phyloP scores from a whole-genome alignment of 2,797 vertebrate species.

The Danio albolineatus region DNA sequence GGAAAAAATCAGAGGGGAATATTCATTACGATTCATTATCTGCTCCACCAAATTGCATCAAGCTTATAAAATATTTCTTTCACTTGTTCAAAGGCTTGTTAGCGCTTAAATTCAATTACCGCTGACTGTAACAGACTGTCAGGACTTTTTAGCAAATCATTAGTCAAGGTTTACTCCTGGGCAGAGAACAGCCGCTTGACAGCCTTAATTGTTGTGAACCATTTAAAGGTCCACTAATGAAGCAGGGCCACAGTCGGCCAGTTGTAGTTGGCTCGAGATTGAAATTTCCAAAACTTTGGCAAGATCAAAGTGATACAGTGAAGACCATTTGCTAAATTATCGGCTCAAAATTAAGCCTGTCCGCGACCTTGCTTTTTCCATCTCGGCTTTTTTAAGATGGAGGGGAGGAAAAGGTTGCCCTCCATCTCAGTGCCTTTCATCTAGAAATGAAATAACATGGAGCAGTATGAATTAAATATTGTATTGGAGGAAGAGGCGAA shows the following conservation, averaged over 20 bases:
- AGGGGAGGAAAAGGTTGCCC: slow-evolving; percentile 44
- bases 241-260: slow-evolving; percentile 79
- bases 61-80: slow-evolving; percentile 88
- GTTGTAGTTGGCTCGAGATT: slow-evolving; percentile 77
- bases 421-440: slow-evolving; percentile 69
- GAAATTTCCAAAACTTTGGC: slow-evolving; percentile 82
- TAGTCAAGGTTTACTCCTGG: slow-evolving; percentile 82
- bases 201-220: slow-evolving; percentile 87
- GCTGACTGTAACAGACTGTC: slow-evolving; percentile 86
- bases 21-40: slow-evolving; percentile 81
- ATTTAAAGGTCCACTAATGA: slow-evolving; percentile 90
- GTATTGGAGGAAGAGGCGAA: slow-evolving; percentile 62
- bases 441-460: slow-evolving; percentile 72
- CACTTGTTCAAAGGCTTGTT: slow-evolving; percentile 88
- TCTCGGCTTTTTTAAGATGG: slow-evolving; percentile 59
- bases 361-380: slow-evolving; percentile 72
- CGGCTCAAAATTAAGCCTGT: slow-evolving; percentile 76
- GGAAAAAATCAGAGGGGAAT: slow-evolving; percentile 72
- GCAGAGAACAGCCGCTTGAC: slow-evolving; percentile 76
- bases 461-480: slow-evolving; percentile 68
- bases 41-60: slow-evolving; percentile 85
- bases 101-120: slow-evolving; percentile 89
- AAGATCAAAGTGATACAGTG: slow-evolving; percentile 82
- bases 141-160: slow-evolving; percentile 90
- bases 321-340: slow-evolving; percentile 82